A percentile compares a stretch with the other conserved stretches of the same genome.
phyloP scores from a whole-genome alignment of 2,113 vertebrate genomes.

The Canis aureus region DNA sequence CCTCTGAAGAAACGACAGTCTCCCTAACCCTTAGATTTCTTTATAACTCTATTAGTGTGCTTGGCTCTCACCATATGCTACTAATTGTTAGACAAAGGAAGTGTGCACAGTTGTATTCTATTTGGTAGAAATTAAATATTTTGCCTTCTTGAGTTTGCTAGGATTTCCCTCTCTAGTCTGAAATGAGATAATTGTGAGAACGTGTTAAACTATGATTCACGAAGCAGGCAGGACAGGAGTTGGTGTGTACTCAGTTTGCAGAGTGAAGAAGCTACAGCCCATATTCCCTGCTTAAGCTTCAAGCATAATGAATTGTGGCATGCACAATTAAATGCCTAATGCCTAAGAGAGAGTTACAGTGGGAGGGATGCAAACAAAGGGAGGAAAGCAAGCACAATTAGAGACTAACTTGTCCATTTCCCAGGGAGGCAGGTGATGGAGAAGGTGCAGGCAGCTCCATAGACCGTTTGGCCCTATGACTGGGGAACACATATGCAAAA shows the following conservation, averaged over 20 bases:
- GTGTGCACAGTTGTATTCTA: constrained; percentile 75
- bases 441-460: not conserved
- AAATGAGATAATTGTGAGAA: constrained; percentile 77
- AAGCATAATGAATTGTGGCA: constrained; percentile 60
- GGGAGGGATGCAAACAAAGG: not conserved
- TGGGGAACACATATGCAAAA: not conserved
- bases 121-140: constrained; percentile 84
- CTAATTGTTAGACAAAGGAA: constrained; percentile 84
- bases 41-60: constrained; percentile 80
- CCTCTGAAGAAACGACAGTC: constrained; percentile 53
- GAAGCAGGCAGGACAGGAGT: constrained; percentile 58
- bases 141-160: constrained; percentile 74
- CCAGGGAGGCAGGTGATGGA: not conserved
- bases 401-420: not conserved
- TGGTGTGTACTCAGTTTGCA: constrained; percentile 12
- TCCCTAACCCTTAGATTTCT: constrained; percentile 76
- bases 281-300: constrained; percentile 39
- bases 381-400: constrained; percentile 61
- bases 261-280: constrained; percentile 28
- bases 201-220: constrained; percentile 70
- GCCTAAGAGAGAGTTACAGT: constrained; percentile 22
- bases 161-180: constrained; percentile 65
- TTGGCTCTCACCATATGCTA: constrained; percentile 82
- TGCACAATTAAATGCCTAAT: constrained; percentile 63
- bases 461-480: not conserved